Percentiles rank a stretch among this genome's conserved stretches.
Evolutionary conservation across 2,113 vertebrate species (phyloP).

Genomic region (Abramis brama): DNA sequence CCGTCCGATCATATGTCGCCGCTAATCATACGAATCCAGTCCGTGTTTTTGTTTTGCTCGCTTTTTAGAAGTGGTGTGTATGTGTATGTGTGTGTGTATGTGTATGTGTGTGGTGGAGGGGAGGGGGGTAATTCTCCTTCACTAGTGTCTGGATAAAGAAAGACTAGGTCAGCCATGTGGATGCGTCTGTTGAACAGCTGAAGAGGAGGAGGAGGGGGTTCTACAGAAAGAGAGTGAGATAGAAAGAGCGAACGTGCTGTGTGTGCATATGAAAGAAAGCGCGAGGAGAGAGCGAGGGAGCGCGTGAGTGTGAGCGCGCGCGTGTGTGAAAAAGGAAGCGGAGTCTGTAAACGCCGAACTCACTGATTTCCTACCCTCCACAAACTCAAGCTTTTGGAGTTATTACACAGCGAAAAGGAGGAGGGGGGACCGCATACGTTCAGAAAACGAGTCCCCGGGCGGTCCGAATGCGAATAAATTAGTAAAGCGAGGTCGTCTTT

Average conservation of each 20-base stretch:
- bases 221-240: constrained; percentile 65
- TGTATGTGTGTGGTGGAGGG: constrained; percentile 53
- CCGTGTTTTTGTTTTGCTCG: constrained; percentile 76
- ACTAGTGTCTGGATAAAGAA: constrained; percentile 82
- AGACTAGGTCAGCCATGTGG: constrained; percentile 89
- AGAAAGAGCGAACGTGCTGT: constrained; percentile 62
- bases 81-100: constrained; percentile 52
- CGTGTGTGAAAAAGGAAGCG: constrained; percentile 74
- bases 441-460: constrained; percentile 53
- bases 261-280: constrained; percentile 61
- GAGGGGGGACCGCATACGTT: constrained; percentile 54
- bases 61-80: constrained; percentile 55
- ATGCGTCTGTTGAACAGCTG: constrained; percentile 85
- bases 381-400: constrained; percentile 60
- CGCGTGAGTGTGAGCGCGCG: constrained; percentile 9
- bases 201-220: constrained; percentile 60
- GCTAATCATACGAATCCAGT: constrained; percentile 74
- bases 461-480: constrained; percentile 64
- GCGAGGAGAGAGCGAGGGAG: constrained; percentile 36
- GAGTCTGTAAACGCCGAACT: constrained; percentile 78
- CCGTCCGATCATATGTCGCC: constrained; percentile 64
- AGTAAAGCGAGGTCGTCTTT: constrained; percentile 83
- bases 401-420: constrained; percentile 62
- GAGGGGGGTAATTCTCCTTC: constrained; percentile 74
- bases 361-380: constrained; percentile 74